A percentile compares a stretch with the other conserved stretches of the same genome.
Evolutionary conservation across 1,140 invertebrate species (phyloP).

Genomic region (Cyclargus thomasi): DNA sequence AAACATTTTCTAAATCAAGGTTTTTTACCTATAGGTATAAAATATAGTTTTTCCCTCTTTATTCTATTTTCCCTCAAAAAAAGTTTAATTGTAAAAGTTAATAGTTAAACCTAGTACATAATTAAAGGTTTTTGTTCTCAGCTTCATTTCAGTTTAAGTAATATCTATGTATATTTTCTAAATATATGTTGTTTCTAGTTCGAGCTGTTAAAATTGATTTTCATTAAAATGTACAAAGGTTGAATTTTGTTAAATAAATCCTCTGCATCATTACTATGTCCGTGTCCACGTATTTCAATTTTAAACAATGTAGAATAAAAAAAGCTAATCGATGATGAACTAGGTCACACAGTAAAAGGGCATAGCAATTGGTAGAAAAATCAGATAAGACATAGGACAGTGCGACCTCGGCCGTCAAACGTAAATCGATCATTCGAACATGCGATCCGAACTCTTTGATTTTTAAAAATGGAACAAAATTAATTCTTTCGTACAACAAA

Average conservation of each 20-base stretch:
- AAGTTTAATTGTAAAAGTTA: no score
- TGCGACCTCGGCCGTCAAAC: slow-evolving; percentile 72
- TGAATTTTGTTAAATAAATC: neutral
- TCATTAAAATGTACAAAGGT: no score
- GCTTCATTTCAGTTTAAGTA: no score
- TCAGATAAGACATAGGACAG: slow-evolving; percentile 69
- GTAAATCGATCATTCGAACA: slow-evolving; percentile 50
- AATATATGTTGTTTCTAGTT: no score
- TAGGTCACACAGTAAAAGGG: slow-evolving; percentile 65
- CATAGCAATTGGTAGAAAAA: slow-evolving; percentile 54
- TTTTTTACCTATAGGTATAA: no score
- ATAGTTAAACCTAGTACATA: no score
- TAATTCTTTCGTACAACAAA: neutral
- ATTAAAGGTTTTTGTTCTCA: no score
- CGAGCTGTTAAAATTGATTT: no score
- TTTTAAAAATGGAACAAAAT: neutral
- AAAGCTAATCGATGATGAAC: slow-evolving; percentile 47
- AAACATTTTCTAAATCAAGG: no score
- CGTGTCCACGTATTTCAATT: slow-evolving; percentile 17
- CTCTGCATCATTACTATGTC: slow-evolving; percentile 30
- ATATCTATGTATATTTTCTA: no score
- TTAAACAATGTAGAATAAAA: slow-evolving; percentile 30
- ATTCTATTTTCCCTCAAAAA: no score
- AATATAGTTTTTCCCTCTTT: no score
- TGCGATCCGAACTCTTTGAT: slow-evolving; percentile 21